Base-by-base conservation (phyloP, 2,797 vertebrate species). In the Manis javanica region DNA sequence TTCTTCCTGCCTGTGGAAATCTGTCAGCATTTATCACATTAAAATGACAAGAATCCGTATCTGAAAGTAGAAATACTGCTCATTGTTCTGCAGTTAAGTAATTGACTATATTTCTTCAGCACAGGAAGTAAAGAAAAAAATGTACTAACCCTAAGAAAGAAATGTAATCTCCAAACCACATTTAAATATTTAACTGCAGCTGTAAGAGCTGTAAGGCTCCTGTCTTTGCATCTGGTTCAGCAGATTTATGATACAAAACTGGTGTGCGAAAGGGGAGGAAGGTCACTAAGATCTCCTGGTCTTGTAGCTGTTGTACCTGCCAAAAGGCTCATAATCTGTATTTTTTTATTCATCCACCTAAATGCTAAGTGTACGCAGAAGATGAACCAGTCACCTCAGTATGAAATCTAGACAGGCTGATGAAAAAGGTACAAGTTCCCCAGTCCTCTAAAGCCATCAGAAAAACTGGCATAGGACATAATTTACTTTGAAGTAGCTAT, bases 211-310 rank as follows among this genome's bases (percentile, higher is more conserved):
- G 93, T 90, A 31, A 97, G 97, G 96, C 96, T 96, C 93, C 97
- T 98, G 95, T 61, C 96, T 97, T 97, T 97, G 93, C 97, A 97
- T 97, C 98, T 98, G 98, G 74, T 91, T 97, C 97, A 97, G 94
- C 97, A 97, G 97, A 94, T 90, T 97, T 92, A 75, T 55, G 89
- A 96, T 69, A 68, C 53, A 95, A 95, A 96, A 95, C 42, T 66
- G 13, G 11, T 7, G 7, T 61, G 4, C 10, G 21, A 66, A 68
- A 13, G 7, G 19, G 2, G 13, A 3, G 2, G 8, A n/a, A 37
- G 77, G 14, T 53, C 4, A 3, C 21, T 24, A n/a, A 87, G 34
- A 18, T 16, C 55, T n/a, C 12, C n/a, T 51, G 23, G 9, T 49
- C 57, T 21, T 39, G 5, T 0, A 72, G 29, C 10, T 61, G 16